phyloP scores from a whole-genome alignment of 2,888 invertebrate species.

The Trachelus tabidus region DNA sequence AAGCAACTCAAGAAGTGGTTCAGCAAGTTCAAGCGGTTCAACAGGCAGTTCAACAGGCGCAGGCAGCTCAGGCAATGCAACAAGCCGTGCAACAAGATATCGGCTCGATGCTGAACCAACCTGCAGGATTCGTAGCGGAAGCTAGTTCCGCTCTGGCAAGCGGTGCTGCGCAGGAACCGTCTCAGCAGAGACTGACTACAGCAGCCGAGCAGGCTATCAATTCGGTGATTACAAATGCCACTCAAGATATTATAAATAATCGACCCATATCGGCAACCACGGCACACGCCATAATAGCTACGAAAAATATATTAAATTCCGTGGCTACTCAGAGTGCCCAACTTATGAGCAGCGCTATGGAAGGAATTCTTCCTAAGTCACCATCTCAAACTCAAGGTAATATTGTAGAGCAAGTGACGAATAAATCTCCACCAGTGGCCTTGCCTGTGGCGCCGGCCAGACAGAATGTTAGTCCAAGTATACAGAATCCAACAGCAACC shows the following conservation, averaged over 20 bases:
- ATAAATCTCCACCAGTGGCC: constrained; percentile 51
- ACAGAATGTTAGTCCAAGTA: constrained; percentile 69
- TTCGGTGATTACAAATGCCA: constrained; percentile 61
- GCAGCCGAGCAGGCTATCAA: constrained; percentile 63
- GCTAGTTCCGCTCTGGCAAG: constrained; percentile 57
- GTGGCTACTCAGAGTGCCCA: constrained; percentile 63
- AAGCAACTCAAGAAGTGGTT: constrained; percentile 59
- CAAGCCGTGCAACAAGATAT: constrained; percentile 64
- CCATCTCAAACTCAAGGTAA: constrained; percentile 44
- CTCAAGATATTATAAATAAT: constrained; percentile 63
- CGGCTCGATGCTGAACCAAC: constrained; percentile 59
- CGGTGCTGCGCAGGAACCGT: constrained; percentile 60
- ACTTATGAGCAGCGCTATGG: constrained; percentile 62
- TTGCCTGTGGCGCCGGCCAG: constrained; percentile 51
- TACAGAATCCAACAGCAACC: constrained; percentile 68
- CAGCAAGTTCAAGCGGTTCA: constrained; percentile 62
- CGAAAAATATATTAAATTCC: constrained; percentile 61
- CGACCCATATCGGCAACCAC: constrained; percentile 60
- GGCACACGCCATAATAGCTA: constrained; percentile 65
- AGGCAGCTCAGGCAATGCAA: constrained; percentile 63
- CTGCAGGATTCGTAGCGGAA: constrained; percentile 61
- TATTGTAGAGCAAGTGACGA: constrained; percentile 58
- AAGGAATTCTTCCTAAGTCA: constrained; percentile 60
- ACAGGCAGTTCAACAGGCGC: constrained; percentile 62
- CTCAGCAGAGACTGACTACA: constrained; percentile 59